Conservation (phyloP, 2,888 invertebrate genomes). For the Nephrotoma guestfalica region DNA sequence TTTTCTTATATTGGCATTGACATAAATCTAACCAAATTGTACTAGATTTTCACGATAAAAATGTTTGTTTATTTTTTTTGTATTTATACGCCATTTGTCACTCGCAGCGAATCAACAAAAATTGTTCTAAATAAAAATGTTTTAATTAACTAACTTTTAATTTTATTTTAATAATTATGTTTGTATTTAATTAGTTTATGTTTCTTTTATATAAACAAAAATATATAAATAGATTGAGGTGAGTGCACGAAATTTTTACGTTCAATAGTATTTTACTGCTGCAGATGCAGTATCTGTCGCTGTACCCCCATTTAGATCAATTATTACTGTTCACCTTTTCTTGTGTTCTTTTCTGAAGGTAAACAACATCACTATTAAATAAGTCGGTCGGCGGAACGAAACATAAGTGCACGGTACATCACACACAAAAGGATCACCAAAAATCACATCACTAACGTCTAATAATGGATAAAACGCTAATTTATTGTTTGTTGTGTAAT, state of each 20-base stretch:
- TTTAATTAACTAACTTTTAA: neutral
- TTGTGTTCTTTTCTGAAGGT: neutral
- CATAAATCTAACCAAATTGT: neutral
- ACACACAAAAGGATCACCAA: neutral
- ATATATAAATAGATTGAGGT: neutral
- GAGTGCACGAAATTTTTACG: neutral
- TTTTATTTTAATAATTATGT: neutral
- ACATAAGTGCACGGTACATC: neutral
- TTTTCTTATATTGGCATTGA: too few relatives aligned
- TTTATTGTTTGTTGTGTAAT: neutral
- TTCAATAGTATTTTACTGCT: too few relatives aligned
- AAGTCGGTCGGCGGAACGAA: neutral
- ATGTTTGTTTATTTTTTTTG: neutral
- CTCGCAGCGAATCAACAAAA: neutral
- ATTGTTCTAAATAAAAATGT: neutral
- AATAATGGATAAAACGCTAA: neutral
- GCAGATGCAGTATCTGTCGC: neutral
- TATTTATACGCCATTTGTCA: neutral
- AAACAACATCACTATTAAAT: neutral
- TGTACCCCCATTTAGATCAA: neutral
- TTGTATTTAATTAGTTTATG: neutral
- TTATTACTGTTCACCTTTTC: neutral
- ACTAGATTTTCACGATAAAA: neutral
- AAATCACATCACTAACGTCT: neutral
- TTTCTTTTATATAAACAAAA: neutral